Conservation (phyloP, 1,140 invertebrate genomes). For the Mamestra configurata region DNA sequence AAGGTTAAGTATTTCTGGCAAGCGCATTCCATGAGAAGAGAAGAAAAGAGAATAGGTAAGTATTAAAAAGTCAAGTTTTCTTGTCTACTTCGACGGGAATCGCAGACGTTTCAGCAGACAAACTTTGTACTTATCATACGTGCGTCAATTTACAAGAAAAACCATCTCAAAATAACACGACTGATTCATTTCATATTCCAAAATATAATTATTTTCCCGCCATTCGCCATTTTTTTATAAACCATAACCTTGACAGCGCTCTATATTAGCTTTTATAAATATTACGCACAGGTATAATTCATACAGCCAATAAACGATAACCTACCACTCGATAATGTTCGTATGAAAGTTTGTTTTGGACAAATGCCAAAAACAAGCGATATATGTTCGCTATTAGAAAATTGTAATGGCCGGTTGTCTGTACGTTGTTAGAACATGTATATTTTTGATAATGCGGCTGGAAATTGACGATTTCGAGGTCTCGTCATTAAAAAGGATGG, state of each 20-base stretch:
- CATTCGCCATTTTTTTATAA: background rate
- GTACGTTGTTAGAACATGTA: background rate
- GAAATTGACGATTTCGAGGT: slow-evolving; percentile 2
- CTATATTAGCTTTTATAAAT: slow-evolving; percentile 42
- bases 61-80: no score
- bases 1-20: no score
- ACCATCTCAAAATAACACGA: background rate
- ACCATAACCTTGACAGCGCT: slow-evolving; percentile 40
- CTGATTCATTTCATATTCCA: background rate
- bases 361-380: slow-evolving; percentile 4
- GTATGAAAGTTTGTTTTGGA: slow-evolving; percentile 30
- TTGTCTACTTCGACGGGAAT: no score
- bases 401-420: slow-evolving; percentile 11
- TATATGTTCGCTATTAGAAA: slow-evolving; percentile 9
- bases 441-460: background rate
- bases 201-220: slow-evolving; percentile 30
- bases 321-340: slow-evolving; percentile 48
- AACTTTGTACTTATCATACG: no score
- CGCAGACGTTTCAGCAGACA: no score
- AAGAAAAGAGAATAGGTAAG: no score
- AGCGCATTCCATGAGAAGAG: no score
- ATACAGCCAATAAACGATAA: slow-evolving; percentile 50
- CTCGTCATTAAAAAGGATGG: background rate
- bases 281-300: slow-evolving; percentile 39
- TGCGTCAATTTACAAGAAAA: background rate